A percentile compares a stretch with the other conserved stretches of the same genome.
Conservation (phyloP, 1,140 invertebrate species). For the Apocrypta bakeri region DNA sequence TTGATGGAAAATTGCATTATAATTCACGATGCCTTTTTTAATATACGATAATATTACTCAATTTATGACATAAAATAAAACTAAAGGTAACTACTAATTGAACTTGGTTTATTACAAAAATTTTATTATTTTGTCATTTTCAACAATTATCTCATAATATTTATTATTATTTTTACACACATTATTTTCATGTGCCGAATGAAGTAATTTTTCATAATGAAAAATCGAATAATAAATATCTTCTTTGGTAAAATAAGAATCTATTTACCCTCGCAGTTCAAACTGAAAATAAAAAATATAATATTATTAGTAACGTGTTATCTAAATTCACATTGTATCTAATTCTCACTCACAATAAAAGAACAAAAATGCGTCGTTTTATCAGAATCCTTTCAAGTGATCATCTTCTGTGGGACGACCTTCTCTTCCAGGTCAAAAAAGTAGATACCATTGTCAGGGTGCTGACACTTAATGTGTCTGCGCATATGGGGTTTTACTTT, state of each 20-base stretch:
- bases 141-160: neutral
- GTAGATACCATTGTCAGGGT: conserved; percentile 55
- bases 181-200: neutral
- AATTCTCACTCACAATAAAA: too few species aligned
- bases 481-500: conserved; percentile 58
- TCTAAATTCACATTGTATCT: neutral
- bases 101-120: too few species aligned
- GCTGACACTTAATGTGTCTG: conserved; percentile 63
- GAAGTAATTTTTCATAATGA: too few species aligned
- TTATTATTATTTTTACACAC: neutral
- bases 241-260: neutral
- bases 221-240: too few species aligned
- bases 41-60: neutral
- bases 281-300: neutral
- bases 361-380: too few species aligned
- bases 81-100: too few species aligned
- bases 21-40: too few species aligned
- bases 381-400: neutral
- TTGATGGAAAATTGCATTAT: neutral
- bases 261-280: neutral
- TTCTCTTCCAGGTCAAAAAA: conserved; percentile 53
- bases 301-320: neutral
- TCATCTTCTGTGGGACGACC: neutral
- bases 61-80: neutral
- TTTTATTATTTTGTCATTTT: neutral